These are phyloP conservation scores for Portevinia maculata DNA, from an alignment of 2,888 invertebrate genomes.

Conservation along the genomic window DNA sequence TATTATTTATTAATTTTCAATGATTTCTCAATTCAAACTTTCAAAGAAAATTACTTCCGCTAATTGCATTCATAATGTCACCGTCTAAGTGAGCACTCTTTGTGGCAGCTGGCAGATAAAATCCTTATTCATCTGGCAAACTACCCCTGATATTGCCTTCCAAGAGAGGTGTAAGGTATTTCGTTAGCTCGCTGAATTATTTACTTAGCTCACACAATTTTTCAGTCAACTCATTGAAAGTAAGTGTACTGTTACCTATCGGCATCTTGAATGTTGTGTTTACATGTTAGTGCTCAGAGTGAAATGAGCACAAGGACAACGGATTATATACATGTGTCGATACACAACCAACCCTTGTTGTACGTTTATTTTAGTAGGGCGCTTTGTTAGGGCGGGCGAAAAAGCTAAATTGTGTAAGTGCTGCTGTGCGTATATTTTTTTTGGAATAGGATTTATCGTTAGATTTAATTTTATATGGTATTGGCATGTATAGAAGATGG, in stretches of 20 bases:
- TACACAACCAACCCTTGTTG: not conserved
- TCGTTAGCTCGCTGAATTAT: not conserved
- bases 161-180: not conserved
- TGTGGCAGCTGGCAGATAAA: too few relatives aligned
- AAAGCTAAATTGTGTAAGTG: slow-evolving; percentile 29
- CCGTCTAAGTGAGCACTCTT: too few relatives aligned
- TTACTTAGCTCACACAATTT: slow-evolving; percentile 1
- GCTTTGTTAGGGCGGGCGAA: not conserved
- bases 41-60: too few relatives aligned
- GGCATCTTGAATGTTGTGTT: not conserved
- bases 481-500: too few relatives aligned
- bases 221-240: not conserved
- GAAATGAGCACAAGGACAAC: too few relatives aligned
- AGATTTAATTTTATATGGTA: too few relatives aligned
- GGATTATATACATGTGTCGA: too few relatives aligned
- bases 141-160: not conserved
- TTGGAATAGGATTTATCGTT: too few relatives aligned
- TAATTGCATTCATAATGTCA: too few relatives aligned
- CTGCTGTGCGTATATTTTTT: slow-evolving; percentile 15
- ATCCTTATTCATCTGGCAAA: not conserved
- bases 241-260: not conserved
- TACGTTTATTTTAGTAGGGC: slow-evolving; percentile 13
- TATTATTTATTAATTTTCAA: too few relatives aligned
- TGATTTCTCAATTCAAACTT: too few relatives aligned
- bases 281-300: not conserved